These are phyloP conservation scores for Axea sp. DNA, from an alignment of 2,888 invertebrate genomes.

Conservation along the genomic window DNA sequence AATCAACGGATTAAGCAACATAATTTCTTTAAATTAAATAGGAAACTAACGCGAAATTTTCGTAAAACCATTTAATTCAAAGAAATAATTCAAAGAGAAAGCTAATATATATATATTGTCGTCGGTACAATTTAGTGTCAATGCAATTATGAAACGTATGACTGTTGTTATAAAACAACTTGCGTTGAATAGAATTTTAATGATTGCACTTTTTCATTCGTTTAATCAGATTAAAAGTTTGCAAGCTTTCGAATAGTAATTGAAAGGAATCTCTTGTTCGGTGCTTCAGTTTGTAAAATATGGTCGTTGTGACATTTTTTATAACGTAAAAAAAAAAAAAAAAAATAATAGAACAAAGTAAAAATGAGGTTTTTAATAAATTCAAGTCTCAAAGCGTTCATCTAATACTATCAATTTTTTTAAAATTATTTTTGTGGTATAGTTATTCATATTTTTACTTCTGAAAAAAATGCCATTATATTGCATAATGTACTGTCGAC, in stretches of 20 bases:
- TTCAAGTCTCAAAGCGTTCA: not conserved
- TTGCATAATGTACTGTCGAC: no score
- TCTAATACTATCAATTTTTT: not conserved
- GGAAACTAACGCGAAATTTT: constrained; percentile 14
- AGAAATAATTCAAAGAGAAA: not conserved
- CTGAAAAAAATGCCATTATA: no score
- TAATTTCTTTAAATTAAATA: constrained; percentile 13
- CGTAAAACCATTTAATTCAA: constrained; percentile 4
- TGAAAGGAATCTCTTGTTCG: constrained; percentile 37
- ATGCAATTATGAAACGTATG: constrained; percentile 31
- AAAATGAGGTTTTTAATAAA: not conserved
- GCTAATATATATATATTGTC: not conserved
- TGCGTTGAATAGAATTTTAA: constrained; percentile 36
- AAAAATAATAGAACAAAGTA: not conserved
- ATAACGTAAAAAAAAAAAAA: not conserved
- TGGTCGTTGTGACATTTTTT: constrained; percentile 16
- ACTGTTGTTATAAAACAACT: constrained; percentile 25
- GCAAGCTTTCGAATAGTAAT: constrained; percentile 29
- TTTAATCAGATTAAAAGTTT: constrained; percentile 42
- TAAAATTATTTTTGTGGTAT: no score
- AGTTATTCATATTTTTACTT: no score
- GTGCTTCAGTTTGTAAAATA: constrained; percentile 16
- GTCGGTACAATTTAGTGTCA: constrained; percentile 8
- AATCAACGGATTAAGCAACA: constrained; percentile 13
- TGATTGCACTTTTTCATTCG: constrained; percentile 30